phyloP scores from a whole-genome alignment of 2,888 invertebrate genomes.

The Acanthopleura granulata region DNA sequence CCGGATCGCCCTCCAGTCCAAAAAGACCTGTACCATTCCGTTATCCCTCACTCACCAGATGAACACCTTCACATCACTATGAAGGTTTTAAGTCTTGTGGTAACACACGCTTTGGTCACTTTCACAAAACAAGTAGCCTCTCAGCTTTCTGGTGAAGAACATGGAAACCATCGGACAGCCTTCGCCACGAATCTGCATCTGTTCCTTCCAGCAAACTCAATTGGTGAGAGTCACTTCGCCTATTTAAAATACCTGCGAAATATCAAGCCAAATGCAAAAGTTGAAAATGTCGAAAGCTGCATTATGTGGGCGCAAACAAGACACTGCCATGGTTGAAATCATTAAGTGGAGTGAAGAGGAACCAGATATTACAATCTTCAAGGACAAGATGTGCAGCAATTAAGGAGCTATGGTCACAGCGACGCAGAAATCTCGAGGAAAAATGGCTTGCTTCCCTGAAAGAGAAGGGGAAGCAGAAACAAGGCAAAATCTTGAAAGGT shows the following conservation, averaged over 20 bases:
- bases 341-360: background rate
- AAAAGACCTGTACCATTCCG: slow-evolving; percentile 5
- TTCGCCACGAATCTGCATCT: background rate
- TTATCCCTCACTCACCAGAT: background rate
- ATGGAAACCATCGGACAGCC: too few relatives aligned
- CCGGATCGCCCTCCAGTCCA: background rate
- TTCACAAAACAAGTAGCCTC: background rate
- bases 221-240: slow-evolving; percentile 1
- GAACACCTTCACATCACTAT: background rate
- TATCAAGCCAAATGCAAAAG: slow-evolving; percentile 4
- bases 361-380: too few relatives aligned
- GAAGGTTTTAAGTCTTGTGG: slow-evolving; percentile 3
- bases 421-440: background rate
- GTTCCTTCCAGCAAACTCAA: background rate
- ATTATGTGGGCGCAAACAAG: slow-evolving; percentile 12
- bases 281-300: background rate
- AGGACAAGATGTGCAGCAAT: background rate
- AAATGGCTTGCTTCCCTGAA: background rate
- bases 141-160: slow-evolving; percentile 8
- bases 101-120: background rate
- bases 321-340: background rate
- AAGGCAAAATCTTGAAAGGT: background rate
- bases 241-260: slow-evolving; percentile 1
- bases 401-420: background rate
- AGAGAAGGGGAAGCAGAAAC: background rate